Evolutionary conservation across 2,888 invertebrate genomes (phyloP).

Genomic region (Sepioteuthis lessoniana): DNA sequence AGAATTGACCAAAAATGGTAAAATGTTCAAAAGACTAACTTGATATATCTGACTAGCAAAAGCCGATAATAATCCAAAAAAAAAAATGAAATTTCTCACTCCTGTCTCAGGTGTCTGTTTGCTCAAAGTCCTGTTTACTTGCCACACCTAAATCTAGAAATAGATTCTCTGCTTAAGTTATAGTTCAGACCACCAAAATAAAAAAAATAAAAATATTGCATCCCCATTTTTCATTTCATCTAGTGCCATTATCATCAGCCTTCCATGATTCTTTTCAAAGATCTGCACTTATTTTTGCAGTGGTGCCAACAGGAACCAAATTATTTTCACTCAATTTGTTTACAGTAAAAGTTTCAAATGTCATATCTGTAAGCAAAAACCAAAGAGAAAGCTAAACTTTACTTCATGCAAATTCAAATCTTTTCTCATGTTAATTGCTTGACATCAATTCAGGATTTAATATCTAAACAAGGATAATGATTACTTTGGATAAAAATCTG

Average conservation of each 20-base stretch:
- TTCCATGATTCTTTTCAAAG: background rate
- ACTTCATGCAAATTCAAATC: too few relatives aligned
- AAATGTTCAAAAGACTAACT: too few relatives aligned
- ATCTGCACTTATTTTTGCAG: background rate
- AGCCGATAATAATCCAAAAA: too few relatives aligned
- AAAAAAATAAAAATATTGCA: background rate
- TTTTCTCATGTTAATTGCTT: background rate
- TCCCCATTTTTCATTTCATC: background rate
- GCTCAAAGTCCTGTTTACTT: background rate
- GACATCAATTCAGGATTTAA: background rate
- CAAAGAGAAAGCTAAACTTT: background rate
- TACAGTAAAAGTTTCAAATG: background rate
- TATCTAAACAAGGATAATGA: too few relatives aligned
- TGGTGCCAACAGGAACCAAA: background rate
- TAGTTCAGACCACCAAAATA: background rate
- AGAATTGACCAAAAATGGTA: too few relatives aligned
- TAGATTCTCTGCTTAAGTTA: background rate
- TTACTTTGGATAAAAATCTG: too few relatives aligned
- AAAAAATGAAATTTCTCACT: too few relatives aligned
- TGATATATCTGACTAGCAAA: too few relatives aligned
- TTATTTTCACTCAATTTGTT: background rate
- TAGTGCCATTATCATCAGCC: background rate
- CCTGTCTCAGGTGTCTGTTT: background rate
- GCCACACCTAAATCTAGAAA: background rate
- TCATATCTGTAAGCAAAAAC: background rate